Evolutionary conservation across 2,113 vertebrate genomes (phyloP).

Genomic region (Oceanites oceanicus): DNA sequence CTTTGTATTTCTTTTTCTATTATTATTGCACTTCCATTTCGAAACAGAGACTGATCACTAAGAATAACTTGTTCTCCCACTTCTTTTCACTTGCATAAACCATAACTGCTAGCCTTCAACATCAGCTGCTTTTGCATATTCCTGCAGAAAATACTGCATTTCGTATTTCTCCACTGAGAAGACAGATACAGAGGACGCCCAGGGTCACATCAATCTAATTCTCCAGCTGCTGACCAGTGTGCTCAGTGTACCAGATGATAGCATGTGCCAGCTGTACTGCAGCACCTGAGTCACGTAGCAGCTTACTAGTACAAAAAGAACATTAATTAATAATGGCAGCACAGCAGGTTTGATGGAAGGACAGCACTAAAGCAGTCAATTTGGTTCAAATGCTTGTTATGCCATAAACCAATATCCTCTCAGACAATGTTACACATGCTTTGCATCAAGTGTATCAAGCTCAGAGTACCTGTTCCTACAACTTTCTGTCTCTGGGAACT

Average conservation of each 20-base stretch:
- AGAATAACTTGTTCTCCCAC: neutral
- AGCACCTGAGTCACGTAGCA: neutral
- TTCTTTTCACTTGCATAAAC: neutral
- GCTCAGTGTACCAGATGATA: neutral
- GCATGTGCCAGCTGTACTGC: neutral
- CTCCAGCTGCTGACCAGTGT: neutral
- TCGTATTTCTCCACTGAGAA: neutral
- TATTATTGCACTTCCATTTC: neutral
- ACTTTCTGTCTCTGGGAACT: neutral
- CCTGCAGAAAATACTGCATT: neutral
- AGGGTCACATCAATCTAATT: neutral
- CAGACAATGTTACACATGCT: neutral
- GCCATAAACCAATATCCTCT: neutral
- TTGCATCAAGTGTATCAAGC: neutral
- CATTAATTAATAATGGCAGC: neutral
- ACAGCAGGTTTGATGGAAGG: neutral
- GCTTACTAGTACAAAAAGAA: neutral
- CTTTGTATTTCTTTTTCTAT: neutral
- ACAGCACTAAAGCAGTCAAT: neutral
- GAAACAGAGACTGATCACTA: neutral
- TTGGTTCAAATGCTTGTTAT: neutral
- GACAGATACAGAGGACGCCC: neutral
- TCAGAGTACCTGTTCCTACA: neutral
- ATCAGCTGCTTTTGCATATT: neutral
- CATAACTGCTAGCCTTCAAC: neutral